Percentiles rank a stretch among this genome's conserved stretches.
Evolutionary conservation across 2,888 invertebrate genomes (phyloP).

Genomic region (Panorpa germanica): DNA sequence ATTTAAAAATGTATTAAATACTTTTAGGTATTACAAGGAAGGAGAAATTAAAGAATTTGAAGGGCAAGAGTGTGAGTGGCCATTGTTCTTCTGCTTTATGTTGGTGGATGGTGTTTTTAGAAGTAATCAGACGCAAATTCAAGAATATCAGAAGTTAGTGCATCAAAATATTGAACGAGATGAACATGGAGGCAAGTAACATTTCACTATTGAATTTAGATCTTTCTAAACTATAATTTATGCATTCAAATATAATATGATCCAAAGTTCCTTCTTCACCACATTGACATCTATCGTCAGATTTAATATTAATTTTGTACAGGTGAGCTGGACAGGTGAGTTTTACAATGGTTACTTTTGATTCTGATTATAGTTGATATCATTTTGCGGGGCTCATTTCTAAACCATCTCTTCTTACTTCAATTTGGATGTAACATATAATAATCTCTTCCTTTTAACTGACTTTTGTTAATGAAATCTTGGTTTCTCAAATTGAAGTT

Average conservation of each 20-base stretch:
- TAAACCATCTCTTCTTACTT: too few relatives aligned
- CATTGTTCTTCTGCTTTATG: conserved; percentile 87
- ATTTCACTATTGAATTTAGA: not conserved
- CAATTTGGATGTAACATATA: too few relatives aligned
- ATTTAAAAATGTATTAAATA: conserved; percentile 1
- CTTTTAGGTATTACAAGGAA: conserved; percentile 54
- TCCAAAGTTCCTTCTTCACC: not conserved
- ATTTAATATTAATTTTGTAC: too few relatives aligned
- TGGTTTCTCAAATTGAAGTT: too few relatives aligned
- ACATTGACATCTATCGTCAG: too few relatives aligned
- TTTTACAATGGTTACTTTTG: too few relatives aligned
- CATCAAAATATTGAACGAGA: conserved; percentile 67
- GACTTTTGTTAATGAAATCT: too few relatives aligned
- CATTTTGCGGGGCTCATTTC: too few relatives aligned
- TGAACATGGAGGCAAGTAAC: conserved; percentile 46
- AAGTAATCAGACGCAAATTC: conserved; percentile 73
- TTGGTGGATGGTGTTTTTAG: conserved; percentile 91
- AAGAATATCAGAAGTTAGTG: conserved; percentile 73
- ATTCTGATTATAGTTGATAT: too few relatives aligned
- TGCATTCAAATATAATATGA: too few relatives aligned
- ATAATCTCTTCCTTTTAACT: too few relatives aligned
- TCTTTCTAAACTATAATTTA: not conserved
- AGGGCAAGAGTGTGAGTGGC: conserved; percentile 95
- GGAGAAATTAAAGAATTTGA: conserved; percentile 94
- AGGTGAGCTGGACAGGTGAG: too few relatives aligned